Conservation (phyloP, 2,113 vertebrate species). For the Scomber japonicus region DNA sequence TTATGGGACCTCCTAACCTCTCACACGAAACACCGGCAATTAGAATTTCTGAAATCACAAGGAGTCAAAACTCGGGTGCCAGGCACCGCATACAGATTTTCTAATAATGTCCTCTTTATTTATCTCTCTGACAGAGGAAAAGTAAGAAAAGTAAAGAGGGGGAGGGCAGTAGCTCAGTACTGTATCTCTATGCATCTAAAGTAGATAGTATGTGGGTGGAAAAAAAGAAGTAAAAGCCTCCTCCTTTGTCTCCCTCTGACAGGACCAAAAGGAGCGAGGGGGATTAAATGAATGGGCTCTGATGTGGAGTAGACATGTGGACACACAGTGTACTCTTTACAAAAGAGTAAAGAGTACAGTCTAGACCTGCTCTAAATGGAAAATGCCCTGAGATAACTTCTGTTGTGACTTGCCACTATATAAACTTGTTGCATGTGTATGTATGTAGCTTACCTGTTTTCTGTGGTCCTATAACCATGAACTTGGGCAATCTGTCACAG, state of each 20-base stretch:
- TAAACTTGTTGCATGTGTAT: constrained; percentile 27
- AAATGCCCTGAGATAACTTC: too few species aligned
- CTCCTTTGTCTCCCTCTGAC: constrained; percentile 64
- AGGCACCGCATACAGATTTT: constrained; percentile 20
- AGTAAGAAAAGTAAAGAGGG: constrained; percentile 22
- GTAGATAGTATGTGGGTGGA: constrained; percentile 59
- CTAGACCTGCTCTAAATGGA: too few species aligned
- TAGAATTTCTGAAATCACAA: constrained; percentile 43
- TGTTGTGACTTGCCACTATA: too few species aligned
- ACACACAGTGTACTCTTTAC: constrained; percentile 36
- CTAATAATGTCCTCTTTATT: constrained; percentile 44
- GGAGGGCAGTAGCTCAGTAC: constrained; percentile 18
- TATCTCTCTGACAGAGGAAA: constrained; percentile 27
- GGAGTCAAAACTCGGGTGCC: background rate
- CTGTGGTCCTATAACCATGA: constrained; percentile 96
- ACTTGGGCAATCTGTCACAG: constrained; percentile 95
- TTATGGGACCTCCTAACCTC: constrained; percentile 40
- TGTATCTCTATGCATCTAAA: constrained; percentile 55
- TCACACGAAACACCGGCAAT: constrained; percentile 39
- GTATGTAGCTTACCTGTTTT: constrained; percentile 89
- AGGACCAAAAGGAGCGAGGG: constrained; percentile 56
- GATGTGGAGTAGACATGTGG: constrained; percentile 63
- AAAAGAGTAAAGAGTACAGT: too few species aligned
- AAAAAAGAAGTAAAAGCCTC: constrained; percentile 54
- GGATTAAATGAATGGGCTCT: constrained; percentile 69